phyloP scores from a whole-genome alignment of 2,888 invertebrate genomes.

The Pandemis cinnamomeana region DNA sequence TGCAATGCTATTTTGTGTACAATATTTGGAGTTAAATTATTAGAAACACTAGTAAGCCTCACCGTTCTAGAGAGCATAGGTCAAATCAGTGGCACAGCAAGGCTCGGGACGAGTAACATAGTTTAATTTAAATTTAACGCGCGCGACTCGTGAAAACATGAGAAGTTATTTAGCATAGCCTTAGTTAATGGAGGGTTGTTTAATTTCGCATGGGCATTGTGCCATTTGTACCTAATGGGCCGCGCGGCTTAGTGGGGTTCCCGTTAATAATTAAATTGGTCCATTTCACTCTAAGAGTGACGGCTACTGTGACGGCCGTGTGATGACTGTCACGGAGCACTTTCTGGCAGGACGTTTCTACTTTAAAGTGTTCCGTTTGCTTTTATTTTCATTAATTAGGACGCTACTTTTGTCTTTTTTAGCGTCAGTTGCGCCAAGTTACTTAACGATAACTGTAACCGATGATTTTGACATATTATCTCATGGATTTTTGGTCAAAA shows the following conservation, averaged over 20 bases:
- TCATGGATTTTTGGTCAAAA: too few relatives aligned
- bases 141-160: slow-evolving; percentile 3
- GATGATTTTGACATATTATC: too few relatives aligned
- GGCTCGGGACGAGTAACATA: background rate
- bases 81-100: too few relatives aligned
- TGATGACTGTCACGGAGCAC: background rate
- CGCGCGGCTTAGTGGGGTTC: slow-evolving; percentile 1
- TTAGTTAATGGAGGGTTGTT: slow-evolving; percentile 7
- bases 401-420: too few relatives aligned
- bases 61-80: too few relatives aligned
- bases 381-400: too few relatives aligned
- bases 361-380: too few relatives aligned
- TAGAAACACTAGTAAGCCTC: too few relatives aligned
- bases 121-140: slow-evolving; percentile 1
- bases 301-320: background rate
- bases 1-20: too few relatives aligned
- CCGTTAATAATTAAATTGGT: slow-evolving; percentile 21
- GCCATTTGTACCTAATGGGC: slow-evolving; percentile 14
- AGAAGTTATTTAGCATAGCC: slow-evolving; percentile 1
- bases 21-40: too few relatives aligned
- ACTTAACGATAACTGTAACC: too few relatives aligned
- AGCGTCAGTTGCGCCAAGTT: too few relatives aligned
- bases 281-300: background rate
- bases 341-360: background rate
- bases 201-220: slow-evolving; percentile 16